These are phyloP conservation scores for Ageneiosus marmoratus DNA, from an alignment of 2,113 vertebrate species.

Conservation along the genomic window DNA sequence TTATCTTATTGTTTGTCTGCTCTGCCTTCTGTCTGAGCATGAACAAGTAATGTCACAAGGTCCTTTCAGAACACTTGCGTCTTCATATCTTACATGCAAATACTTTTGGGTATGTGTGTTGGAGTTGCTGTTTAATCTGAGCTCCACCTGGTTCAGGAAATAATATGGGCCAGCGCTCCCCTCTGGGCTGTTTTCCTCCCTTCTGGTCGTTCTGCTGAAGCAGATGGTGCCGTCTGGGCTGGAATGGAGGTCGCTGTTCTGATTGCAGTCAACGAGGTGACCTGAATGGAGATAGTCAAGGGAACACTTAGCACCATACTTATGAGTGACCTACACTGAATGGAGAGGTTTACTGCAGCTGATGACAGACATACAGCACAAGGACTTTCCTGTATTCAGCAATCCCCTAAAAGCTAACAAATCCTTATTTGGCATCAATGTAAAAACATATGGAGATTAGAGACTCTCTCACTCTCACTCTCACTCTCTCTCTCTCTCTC, in stretches of 20 bases:
- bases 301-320: slow-evolving; percentile 5
- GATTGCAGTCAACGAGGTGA: slow-evolving; percentile 28
- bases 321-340: slow-evolving; percentile 40
- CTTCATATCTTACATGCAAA: slow-evolving; percentile 13
- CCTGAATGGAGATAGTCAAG: slow-evolving; percentile 31
- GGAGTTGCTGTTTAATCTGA: slow-evolving; percentile 35
- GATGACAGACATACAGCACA: background rate
- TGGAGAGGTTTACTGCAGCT: slow-evolving; percentile 19
- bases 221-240: slow-evolving; percentile 53
- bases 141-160: slow-evolving; percentile 21
- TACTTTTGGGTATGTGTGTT: slow-evolving; percentile 30
- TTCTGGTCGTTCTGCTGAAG: slow-evolving; percentile 6
- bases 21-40: slow-evolving; percentile 16
- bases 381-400: slow-evolving; percentile 21
- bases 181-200: slow-evolving; percentile 35
- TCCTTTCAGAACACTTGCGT: slow-evolving; percentile 11
- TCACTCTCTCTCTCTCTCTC: background rate
- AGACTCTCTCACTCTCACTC: background rate
- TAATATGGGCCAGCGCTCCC: slow-evolving; percentile 49
- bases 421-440: slow-evolving; percentile 25
- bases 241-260: slow-evolving; percentile 40
- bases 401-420: slow-evolving; percentile 3
- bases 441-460: slow-evolving; percentile 12
- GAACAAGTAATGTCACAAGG: slow-evolving; percentile 25
- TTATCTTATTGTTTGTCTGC: slow-evolving; percentile 10